Conservation (phyloP, 2,888 invertebrate species). For the Byasa hedistus region DNA sequence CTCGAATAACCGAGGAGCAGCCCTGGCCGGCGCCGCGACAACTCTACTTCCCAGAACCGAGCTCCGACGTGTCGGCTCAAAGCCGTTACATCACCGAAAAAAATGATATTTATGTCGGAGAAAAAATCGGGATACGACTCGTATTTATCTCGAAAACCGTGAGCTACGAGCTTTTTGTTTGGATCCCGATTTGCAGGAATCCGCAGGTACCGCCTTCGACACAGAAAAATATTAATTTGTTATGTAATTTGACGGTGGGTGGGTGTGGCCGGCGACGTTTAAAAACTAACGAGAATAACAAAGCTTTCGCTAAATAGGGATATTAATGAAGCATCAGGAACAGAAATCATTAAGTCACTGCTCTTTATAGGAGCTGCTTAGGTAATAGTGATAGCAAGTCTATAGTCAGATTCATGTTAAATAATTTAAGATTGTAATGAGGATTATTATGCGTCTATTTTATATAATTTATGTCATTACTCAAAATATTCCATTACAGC, state of each 20-base stretch:
- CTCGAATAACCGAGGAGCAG: slow-evolving; percentile 49
- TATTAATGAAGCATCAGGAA: not conserved
- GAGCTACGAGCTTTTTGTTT: slow-evolving; percentile 72
- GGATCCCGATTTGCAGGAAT: slow-evolving; percentile 68
- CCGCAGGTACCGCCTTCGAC: slow-evolving; percentile 63
- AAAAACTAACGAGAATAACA: slow-evolving; percentile 14
- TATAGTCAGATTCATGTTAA: too few species aligned
- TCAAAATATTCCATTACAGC: too few species aligned
- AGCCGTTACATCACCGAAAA: slow-evolving; percentile 74
- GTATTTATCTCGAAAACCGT: slow-evolving; percentile 70
- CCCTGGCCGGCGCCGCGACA: slow-evolving; percentile 72
- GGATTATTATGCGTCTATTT: too few species aligned
- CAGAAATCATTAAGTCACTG: not conserved
- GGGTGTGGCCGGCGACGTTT: slow-evolving; percentile 48
- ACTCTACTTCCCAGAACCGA: slow-evolving; percentile 71
- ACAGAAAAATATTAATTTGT: slow-evolving; percentile 65
- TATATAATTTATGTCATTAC: too few species aligned
- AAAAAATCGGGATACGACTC: slow-evolving; percentile 69
- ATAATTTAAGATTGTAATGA: too few species aligned
- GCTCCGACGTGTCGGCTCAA: slow-evolving; percentile 66
- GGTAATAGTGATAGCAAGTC: not conserved
- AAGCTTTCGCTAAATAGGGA: slow-evolving; percentile 5
- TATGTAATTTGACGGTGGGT: slow-evolving; percentile 50
- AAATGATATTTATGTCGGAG: slow-evolving; percentile 77
- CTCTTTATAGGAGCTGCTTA: not conserved